Evolutionary conservation across 2,113 vertebrate genomes (phyloP).

Genomic region (Thryonomys swinderianus): DNA sequence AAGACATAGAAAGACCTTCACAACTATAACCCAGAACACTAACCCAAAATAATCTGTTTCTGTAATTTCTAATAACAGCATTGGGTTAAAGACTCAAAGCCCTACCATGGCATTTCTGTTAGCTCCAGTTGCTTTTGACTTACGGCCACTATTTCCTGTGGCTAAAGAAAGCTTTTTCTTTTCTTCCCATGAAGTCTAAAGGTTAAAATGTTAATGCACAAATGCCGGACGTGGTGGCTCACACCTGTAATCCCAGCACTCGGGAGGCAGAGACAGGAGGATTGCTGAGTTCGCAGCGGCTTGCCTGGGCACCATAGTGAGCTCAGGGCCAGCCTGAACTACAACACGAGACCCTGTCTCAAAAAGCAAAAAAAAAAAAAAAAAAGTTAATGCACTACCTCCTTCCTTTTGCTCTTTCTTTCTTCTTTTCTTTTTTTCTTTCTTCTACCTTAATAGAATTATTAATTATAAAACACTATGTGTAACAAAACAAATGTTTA

Average conservation of each 20-base stretch:
- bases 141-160: not conserved
- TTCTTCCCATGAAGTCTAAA: not conserved
- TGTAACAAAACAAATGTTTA: conserved; percentile 30
- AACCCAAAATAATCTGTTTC: not conserved
- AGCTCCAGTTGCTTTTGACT: not conserved
- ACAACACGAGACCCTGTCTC: no score
- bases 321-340: no score
- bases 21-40: not conserved
- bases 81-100: not conserved
- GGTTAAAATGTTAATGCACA: not conserved
- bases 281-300: no score
- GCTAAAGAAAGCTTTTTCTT: not conserved
- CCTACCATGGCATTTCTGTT: not conserved
- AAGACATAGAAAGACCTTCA: not conserved
- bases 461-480: conserved; percentile 9
- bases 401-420: not conserved
- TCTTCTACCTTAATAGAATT: not conserved
- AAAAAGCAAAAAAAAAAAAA: no score
- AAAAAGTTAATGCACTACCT: not conserved
- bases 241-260: no score
- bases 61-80: conserved; percentile 24
- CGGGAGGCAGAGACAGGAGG: no score
- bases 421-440: not conserved
- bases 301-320: no score
- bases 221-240: no score